Conservation (phyloP, 2,888 invertebrate genomes). For the Lycophotia porphyrea region DNA sequence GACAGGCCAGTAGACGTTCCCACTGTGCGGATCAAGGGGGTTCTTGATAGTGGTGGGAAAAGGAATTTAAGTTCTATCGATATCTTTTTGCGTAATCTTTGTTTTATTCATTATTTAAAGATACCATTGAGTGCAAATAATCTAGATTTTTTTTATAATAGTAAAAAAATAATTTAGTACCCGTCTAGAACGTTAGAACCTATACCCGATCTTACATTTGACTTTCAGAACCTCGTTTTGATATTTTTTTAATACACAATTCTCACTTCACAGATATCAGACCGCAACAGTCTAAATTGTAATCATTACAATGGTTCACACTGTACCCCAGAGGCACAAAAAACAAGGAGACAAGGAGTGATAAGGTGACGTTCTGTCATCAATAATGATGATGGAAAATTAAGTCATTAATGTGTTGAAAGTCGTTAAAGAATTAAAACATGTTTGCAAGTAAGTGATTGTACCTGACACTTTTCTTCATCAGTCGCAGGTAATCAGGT, state of each 20-base stretch:
- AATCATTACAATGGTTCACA: not conserved
- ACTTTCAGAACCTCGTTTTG: not conserved
- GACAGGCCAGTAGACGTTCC: conserved; percentile 74
- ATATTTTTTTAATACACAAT: not conserved
- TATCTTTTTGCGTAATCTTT: conserved; percentile 6
- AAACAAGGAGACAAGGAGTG: no score
- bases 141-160: no score
- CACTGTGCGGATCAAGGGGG: conserved; percentile 74
- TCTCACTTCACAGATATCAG: not conserved
- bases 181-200: not conserved
- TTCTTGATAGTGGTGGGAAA: conserved; percentile 61
- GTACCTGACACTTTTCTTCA: not conserved
- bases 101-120: not conserved
- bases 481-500: not conserved
- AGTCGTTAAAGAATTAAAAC: not conserved
- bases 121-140: not conserved
- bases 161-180: not conserved
- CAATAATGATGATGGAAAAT: not conserved
- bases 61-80: conserved; percentile 46
- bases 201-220: not conserved
- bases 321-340: no score
- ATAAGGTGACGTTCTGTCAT: not conserved
- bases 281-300: no score
- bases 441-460: not conserved
- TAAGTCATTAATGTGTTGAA: not conserved